Evolutionary conservation across 2,797 vertebrate genomes (phyloP).

Genomic region (Graptemys geographica): DNA sequence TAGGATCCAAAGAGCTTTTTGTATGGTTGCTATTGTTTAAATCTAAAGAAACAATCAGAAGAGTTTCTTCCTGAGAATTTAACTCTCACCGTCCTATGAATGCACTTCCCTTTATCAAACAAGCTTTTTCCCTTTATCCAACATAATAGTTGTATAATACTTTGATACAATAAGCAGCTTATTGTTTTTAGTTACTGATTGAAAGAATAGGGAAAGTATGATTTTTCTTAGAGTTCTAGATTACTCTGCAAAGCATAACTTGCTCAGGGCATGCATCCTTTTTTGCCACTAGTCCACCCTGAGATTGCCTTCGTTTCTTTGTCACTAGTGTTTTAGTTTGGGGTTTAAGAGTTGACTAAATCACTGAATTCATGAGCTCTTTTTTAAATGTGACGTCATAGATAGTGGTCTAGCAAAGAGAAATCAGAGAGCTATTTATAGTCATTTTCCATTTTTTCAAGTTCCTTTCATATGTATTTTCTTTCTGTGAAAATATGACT

Average conservation of each 20-base stretch:
- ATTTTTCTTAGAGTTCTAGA: not conserved
- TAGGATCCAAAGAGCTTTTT: not conserved
- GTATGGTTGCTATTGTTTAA: not conserved
- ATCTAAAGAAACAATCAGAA: not conserved
- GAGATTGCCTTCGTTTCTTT: not conserved
- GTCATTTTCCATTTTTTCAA: not conserved
- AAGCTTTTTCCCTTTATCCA: not conserved
- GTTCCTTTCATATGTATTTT: not conserved
- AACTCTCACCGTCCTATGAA: not conserved
- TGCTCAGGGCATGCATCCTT: not conserved
- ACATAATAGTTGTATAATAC: not conserved
- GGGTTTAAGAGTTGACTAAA: not conserved
- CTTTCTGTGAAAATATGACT: not conserved
- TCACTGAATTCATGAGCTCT: not conserved
- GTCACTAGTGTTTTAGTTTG: not conserved
- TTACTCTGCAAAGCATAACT: not conserved
- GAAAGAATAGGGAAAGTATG: not conserved
- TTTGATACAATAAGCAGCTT: not conserved
- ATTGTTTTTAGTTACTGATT: not conserved
- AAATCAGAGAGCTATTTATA: not conserved
- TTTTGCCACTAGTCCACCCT: no score
- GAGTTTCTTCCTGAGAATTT: not conserved
- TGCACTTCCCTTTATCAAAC: not conserved
- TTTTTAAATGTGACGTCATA: not conserved
- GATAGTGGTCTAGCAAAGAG: not conserved